These are phyloP conservation scores for Actenoides hombroni DNA, from an alignment of 2,113 vertebrate species.

Conservation along the genomic window DNA sequence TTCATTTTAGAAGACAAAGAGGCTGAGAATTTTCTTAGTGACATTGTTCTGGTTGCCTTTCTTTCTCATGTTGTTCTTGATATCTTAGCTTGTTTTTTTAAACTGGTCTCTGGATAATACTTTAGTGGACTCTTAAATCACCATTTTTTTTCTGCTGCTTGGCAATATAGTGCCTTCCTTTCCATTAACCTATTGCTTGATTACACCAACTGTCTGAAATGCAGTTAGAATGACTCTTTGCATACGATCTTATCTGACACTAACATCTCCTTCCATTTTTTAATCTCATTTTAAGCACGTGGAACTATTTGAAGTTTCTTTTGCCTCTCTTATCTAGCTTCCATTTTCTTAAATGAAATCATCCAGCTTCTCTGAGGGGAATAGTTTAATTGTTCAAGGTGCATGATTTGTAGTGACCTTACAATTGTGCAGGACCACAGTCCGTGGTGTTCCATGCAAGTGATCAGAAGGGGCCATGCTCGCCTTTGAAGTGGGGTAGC, in stretches of 20 bases:
- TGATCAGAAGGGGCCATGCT: slow-evolving; percentile 49
- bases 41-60: slow-evolving; percentile 3
- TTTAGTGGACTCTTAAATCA: slow-evolving; percentile 39
- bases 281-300: slow-evolving; percentile 56
- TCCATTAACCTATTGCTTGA: slow-evolving; percentile 48
- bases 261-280: slow-evolving; percentile 50
- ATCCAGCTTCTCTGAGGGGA: slow-evolving; percentile 45
- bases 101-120: slow-evolving; percentile 29
- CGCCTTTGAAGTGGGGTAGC: slow-evolving; percentile 36
- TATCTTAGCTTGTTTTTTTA: neutral
- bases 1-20: slow-evolving; percentile 43
- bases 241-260: slow-evolving; percentile 44
- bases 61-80: neutral
- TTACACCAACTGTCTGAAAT: slow-evolving; percentile 26
- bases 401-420: slow-evolving; percentile 67
- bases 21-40: slow-evolving; percentile 11
- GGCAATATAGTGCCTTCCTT: slow-evolving; percentile 37
- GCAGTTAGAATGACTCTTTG: slow-evolving; percentile 14
- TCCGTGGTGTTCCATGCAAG: slow-evolving; percentile 62
- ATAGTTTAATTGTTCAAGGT: slow-evolving; percentile 62
- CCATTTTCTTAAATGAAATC: slow-evolving; percentile 68
- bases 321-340: slow-evolving; percentile 36
- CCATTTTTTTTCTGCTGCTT: neutral
- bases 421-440: slow-evolving; percentile 62
- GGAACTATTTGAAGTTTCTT: slow-evolving; percentile 27